A percentile compares a stretch with the other conserved stretches of the same genome.
phyloP scores from a whole-genome alignment of 2,797 vertebrate species.

The Chaunax sp. region DNA sequence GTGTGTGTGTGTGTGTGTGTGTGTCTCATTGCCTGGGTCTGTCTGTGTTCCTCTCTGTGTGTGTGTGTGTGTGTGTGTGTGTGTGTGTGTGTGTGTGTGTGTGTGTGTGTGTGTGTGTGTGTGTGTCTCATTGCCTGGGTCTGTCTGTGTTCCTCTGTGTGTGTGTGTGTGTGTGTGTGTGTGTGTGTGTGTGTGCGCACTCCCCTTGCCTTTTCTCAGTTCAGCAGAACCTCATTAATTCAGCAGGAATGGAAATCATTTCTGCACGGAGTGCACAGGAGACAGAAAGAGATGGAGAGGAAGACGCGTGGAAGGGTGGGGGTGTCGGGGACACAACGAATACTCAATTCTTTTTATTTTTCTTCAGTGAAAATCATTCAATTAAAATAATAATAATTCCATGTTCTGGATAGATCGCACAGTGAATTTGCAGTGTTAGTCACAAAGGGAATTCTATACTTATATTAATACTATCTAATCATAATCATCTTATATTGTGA shows the following conservation, averaged over 20 bases:
- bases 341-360: constrained; percentile 67
- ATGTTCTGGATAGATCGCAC: constrained; percentile 47
- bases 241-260: constrained; percentile 88
- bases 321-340: constrained; percentile 53
- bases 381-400: constrained; percentile 47
- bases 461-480: constrained; percentile 45
- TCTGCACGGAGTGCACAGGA: constrained; percentile 82
- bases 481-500: constrained; percentile 37
- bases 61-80: constrained; percentile 46
- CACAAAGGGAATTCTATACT: constrained; percentile 47
- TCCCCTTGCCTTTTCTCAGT: constrained; percentile 82
- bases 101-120: constrained; percentile 17
- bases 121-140: constrained; percentile 37
- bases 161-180: constrained; percentile 27
- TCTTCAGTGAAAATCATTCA: constrained; percentile 55
- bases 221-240: constrained; percentile 91
- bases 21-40: constrained; percentile 32
- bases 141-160: no score
- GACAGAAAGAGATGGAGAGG: constrained; percentile 79
- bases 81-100: no score
- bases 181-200: constrained; percentile 53
- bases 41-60: constrained; percentile 24
- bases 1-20: constrained; percentile 40
- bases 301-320: constrained; percentile 65
- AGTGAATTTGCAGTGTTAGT: constrained; percentile 30